Evolutionary conservation across 2,113 vertebrate species (phyloP), one percentile per base, ranked within the genome.

Genomic region (Trogon melanurus): DNA sequence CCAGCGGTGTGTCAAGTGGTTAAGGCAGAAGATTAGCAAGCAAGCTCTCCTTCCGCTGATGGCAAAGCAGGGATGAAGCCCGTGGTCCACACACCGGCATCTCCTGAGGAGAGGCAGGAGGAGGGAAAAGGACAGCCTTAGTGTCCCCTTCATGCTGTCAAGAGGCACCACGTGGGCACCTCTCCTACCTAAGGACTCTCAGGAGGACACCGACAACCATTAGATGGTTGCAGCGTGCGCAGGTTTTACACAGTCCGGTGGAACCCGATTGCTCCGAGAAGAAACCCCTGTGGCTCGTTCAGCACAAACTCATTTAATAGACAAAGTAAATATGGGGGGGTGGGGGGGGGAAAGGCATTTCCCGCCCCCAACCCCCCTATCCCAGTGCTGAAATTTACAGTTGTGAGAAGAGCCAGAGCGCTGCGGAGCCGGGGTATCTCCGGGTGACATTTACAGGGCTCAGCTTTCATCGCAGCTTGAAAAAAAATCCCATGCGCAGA

Each of bases 391-490:
- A 96, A 84, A 93, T 45, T 71, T 64, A 91, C 56, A 92, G 86
- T 58, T 95, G 75, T 66, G 89, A 95, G 89, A 95, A 87, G 70
- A 96, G 82, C 56, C 94, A 58, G 78, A 80, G 84, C 2, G 34
- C 83, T 66, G 56, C 17, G 22, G 92, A 78, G 87, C 91, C 21
- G 26, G 75, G 94, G 88, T 89, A 91, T 94, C 95, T 83, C 83
- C 11, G 74, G 94, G 96, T 95, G 96, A 97, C 91, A 96, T 94
- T 97, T 86, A 72, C 73, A 91, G 71, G 53, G 93, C 82, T 97
- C 95, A 94, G 97, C 94, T 97, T 97, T 96, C 97, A 88, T 91
- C 71, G 17, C 93, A 95, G 93, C 91, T 91, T 96, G 94, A 97
- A 96, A 89, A 89, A 41, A 92, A 96, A 74, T 58, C 72, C 85